These are phyloP conservation scores for Eriocheir sinensis DNA, from an alignment of 1,140 invertebrate species.

Conservation along the genomic window DNA sequence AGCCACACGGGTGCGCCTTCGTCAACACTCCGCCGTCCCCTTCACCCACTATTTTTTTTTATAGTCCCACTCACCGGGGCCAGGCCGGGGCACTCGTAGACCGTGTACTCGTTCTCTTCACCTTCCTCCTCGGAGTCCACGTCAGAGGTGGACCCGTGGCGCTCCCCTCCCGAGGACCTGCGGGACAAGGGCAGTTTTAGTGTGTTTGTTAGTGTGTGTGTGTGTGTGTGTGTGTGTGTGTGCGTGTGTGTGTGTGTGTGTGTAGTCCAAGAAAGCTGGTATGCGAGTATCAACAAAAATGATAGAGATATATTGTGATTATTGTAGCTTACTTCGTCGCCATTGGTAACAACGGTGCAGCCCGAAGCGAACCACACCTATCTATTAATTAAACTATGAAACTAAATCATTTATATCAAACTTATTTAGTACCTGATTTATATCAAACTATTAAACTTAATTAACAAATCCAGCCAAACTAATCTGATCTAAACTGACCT, in stretches of 20 bases:
- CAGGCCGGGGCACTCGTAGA: conserved; percentile 98
- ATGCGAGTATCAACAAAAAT: background rate
- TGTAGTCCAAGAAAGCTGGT: background rate
- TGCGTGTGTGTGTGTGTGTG: conserved; percentile 29
- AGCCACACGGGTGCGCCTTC: background rate
- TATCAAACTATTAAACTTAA: no score
- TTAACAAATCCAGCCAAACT: no score
- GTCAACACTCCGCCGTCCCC: background rate
- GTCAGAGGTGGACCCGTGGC: conserved; percentile 92
- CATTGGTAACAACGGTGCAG: no score
- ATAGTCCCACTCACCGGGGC: conserved; percentile 88
- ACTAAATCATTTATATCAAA: no score
- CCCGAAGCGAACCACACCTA: no score
- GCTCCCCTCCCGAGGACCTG: conserved; percentile 81
- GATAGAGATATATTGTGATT: background rate
- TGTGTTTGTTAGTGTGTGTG: no score
- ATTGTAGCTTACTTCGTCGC: no score
- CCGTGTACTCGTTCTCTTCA: conserved; percentile 98
- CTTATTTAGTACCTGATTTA: no score
- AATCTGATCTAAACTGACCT: no score
- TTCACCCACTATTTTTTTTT: background rate
- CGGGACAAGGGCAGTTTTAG: background rate
- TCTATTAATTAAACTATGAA: no score
- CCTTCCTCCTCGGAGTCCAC: conserved; percentile 93
- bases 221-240: conserved; percentile 56